Conservation (phyloP, 2,113 vertebrate species). For the Corythaeola cristata region DNA sequence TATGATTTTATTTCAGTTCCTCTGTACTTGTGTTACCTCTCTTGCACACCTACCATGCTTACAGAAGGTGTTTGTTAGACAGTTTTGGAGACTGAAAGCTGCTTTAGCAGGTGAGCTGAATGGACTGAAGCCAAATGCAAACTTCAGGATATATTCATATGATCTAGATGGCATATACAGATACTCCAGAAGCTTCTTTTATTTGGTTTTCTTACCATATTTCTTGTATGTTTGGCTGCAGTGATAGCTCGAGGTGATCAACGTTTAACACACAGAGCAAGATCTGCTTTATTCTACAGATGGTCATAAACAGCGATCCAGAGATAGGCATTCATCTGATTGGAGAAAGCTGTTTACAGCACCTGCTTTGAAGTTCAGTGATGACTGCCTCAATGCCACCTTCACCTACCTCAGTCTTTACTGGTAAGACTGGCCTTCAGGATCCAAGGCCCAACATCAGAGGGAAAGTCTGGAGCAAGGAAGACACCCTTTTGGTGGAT, state of each 20-base stretch:
- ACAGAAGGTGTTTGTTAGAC: background rate
- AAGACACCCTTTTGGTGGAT: background rate
- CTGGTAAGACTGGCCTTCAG: background rate
- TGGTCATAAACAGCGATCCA: background rate
- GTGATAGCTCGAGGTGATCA: background rate
- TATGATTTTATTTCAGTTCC: background rate
- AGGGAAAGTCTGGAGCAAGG: background rate
- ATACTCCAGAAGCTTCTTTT: background rate
- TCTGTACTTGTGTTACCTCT: background rate
- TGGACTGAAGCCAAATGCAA: background rate
- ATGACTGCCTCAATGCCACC: background rate
- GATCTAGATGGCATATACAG: background rate
- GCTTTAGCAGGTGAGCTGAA: background rate
- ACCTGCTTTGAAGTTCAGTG: background rate
- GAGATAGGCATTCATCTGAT: background rate
- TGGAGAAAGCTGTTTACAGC: background rate
- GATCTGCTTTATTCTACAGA: background rate
- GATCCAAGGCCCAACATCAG: background rate
- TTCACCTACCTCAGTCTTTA: background rate
- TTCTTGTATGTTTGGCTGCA: background rate
- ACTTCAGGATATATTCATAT: background rate
- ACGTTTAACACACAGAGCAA: background rate
- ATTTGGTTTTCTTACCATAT: background rate
- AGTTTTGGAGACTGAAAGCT: background rate
- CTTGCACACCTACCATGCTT: background rate